phyloP scores from a whole-genome alignment of 2,888 invertebrate genomes.

The Pasiphila rectangulata region DNA sequence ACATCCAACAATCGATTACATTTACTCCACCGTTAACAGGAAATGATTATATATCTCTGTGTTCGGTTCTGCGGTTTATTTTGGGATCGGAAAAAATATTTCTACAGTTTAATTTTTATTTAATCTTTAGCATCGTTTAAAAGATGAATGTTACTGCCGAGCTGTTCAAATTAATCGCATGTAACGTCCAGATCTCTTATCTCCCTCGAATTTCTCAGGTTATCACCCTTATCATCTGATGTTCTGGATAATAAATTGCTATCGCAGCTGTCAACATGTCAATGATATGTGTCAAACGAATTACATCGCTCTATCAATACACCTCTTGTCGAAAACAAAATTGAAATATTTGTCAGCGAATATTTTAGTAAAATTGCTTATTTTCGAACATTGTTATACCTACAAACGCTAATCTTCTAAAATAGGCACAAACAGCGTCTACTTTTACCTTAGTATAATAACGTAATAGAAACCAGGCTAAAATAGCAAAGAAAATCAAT shows the following conservation, averaged over 20 bases:
- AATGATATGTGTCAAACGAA: conserved; percentile 51
- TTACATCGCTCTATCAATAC: conserved; percentile 54
- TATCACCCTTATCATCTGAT: conserved; percentile 50
- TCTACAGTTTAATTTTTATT: conserved; percentile 35
- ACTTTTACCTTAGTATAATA: too few relatives aligned
- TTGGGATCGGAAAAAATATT: conserved; percentile 38
- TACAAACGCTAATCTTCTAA: background rate
- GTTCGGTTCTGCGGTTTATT: conserved; percentile 46
- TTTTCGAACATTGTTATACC: too few relatives aligned
- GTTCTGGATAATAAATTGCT: conserved; percentile 48
- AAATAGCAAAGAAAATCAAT: too few relatives aligned
- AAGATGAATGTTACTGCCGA: conserved; percentile 32
- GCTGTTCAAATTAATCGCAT: conserved; percentile 30
- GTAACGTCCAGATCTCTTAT: conserved; percentile 39
- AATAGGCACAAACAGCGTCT: too few relatives aligned
- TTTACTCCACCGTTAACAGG: conserved; percentile 65
- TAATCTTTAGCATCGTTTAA: conserved; percentile 22
- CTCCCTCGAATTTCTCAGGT: conserved; percentile 44
- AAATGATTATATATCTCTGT: conserved; percentile 57
- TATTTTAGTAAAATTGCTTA: too few relatives aligned
- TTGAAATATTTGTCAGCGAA: background rate
- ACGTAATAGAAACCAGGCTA: too few relatives aligned
- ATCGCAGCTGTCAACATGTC: conserved; percentile 69
- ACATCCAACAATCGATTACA: conserved; percentile 74
- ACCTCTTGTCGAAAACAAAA: conserved; percentile 9